Evolutionary conservation across 2,113 vertebrate genomes (phyloP).

Genomic region (Lycocorax pyrrhopterus): DNA sequence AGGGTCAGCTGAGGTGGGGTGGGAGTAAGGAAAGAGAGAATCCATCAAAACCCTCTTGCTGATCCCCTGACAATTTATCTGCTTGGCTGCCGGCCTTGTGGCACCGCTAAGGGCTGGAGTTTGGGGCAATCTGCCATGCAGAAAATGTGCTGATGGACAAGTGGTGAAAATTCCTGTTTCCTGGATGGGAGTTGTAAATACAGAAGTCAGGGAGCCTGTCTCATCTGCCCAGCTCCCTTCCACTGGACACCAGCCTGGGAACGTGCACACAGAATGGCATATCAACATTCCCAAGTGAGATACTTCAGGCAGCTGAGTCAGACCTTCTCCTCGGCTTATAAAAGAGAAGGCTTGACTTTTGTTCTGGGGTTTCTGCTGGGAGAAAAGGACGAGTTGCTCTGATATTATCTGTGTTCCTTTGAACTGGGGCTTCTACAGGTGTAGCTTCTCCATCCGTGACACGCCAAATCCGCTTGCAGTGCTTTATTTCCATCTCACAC

Average conservation of each 20-base stretch:
- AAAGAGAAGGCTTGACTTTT: not conserved
- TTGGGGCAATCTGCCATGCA: not conserved
- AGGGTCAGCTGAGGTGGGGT: not conserved
- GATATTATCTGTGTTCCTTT: not conserved
- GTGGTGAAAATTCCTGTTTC: not conserved
- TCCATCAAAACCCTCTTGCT: not conserved
- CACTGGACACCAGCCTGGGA: not conserved
- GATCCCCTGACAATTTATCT: not conserved
- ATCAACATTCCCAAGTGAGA: not conserved
- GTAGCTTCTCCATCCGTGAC: not conserved
- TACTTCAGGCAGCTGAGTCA: not conserved
- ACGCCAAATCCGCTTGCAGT: fast-evolving
- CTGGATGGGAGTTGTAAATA: not conserved
- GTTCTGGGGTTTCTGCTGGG: not conserved
- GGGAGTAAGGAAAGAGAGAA: not conserved
- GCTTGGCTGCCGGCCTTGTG: not conserved
- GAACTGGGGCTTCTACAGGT: not conserved
- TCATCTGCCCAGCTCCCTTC: not conserved
- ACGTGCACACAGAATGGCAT: fast-evolving
- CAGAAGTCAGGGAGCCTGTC: not conserved
- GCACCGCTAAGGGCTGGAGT: not conserved
- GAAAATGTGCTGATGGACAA: not conserved
- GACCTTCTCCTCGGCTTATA: not conserved
- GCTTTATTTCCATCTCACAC: not conserved
- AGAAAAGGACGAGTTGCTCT: not conserved